These are phyloP conservation scores for Polydrusus cervinus DNA, from an alignment of 2,888 invertebrate species.

Conservation along the genomic window DNA sequence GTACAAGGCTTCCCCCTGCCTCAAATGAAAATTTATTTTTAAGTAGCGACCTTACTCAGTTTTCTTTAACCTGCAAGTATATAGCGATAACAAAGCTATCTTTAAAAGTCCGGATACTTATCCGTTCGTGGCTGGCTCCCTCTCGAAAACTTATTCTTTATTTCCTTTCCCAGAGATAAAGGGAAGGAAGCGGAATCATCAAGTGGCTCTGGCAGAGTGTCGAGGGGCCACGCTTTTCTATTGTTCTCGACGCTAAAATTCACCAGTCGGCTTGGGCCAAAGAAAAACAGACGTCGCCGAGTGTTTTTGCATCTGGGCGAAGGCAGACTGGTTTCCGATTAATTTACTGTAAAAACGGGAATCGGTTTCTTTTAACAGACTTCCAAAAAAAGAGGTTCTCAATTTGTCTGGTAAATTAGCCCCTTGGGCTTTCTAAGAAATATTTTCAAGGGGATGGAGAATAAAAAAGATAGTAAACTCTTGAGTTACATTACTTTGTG, in stretches of 20 bases:
- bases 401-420: no score
- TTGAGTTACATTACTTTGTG: no score
- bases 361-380: neutral
- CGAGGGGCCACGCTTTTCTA: constrained; percentile 40
- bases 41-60: no score
- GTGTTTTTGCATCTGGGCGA: constrained; percentile 9
- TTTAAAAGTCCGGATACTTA: constrained; percentile 39
- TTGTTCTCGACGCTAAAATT: constrained; percentile 38
- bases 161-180: constrained; percentile 44
- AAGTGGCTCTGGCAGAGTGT: constrained; percentile 37
- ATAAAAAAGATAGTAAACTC: no score
- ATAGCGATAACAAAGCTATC: constrained; percentile 19
- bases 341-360: neutral
- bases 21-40: no score
- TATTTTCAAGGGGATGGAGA: no score
- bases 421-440: no score
- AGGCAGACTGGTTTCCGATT: neutral
- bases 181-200: constrained; percentile 48
- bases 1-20: no score
- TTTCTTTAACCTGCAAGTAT: no score
- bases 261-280: constrained; percentile 13
- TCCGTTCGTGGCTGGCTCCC: constrained; percentile 16
- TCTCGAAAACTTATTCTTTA: constrained; percentile 45
- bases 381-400: no score
- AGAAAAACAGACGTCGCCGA: constrained; percentile 11